A percentile compares a stretch with the other conserved stretches of the same genome.
Evolutionary conservation across 1,140 invertebrate genomes (phyloP).

Genomic region (Orussus abietinus): DNA sequence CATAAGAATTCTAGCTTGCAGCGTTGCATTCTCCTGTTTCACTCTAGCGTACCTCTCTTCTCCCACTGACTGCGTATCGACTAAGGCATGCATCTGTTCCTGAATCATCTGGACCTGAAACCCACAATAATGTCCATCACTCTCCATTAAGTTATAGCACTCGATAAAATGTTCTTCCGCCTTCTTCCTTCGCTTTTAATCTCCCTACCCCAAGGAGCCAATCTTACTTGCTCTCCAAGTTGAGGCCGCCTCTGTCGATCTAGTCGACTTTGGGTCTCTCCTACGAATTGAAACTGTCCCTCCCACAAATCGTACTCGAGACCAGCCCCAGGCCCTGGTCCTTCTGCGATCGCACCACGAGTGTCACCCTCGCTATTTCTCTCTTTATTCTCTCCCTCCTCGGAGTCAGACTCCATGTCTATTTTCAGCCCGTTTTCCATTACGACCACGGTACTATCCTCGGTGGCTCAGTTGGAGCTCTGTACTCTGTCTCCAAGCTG

Average conservation of each 20-base stretch:
- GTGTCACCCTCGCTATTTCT: too few species aligned
- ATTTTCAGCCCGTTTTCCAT: too few species aligned
- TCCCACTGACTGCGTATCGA: slow-evolving; percentile 76
- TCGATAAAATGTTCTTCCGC: too few species aligned
- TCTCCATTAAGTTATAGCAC: too few species aligned
- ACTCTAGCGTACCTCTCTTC: slow-evolving; percentile 82
- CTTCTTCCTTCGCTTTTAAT: too few species aligned
- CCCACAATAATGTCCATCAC: slow-evolving; percentile 9
- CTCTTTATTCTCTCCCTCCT: too few species aligned
- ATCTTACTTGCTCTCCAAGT: slow-evolving; percentile 39
- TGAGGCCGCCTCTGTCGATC: slow-evolving; percentile 15
- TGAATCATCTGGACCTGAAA: slow-evolving; percentile 83
- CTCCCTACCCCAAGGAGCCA: too few species aligned
- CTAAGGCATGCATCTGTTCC: slow-evolving; percentile 82
- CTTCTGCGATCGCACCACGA: neutral
- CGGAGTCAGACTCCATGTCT: too few species aligned
- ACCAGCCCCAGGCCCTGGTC: slow-evolving; percentile 29
- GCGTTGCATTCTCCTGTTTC: slow-evolving; percentile 86
- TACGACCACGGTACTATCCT: too few species aligned
- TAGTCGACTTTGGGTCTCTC: slow-evolving; percentile 38
- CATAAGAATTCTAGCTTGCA: slow-evolving; percentile 84
- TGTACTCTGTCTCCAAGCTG: too few species aligned
- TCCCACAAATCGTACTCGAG: slow-evolving; percentile 83
- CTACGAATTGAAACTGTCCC: slow-evolving; percentile 79
- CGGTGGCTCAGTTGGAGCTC: too few species aligned